Conservation (phyloP, 1,140 invertebrate genomes). For the Zaprionus capensis region DNA sequence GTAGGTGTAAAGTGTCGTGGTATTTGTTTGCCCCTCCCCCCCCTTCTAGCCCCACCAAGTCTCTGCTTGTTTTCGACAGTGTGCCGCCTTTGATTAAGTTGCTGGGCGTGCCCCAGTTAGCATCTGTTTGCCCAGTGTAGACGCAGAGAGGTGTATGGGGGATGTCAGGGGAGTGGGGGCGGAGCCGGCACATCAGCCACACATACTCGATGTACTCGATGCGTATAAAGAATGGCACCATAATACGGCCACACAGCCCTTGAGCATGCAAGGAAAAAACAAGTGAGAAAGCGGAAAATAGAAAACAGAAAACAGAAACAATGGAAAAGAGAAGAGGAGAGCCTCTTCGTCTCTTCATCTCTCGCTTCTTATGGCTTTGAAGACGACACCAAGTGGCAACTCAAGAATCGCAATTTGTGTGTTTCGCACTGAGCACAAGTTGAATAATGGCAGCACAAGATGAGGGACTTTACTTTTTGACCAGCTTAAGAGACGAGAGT, state of each 20-base stretch:
- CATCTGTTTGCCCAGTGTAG: constrained; percentile 56
- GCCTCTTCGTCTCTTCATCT: no score
- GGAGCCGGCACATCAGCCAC: constrained; percentile 9
- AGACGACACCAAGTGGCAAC: constrained; percentile 6
- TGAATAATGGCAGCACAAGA: constrained; percentile 2
- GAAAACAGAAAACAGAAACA: constrained; percentile 21
- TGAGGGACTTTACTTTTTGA: constrained; percentile 4
- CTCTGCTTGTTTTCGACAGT: constrained; percentile 27
- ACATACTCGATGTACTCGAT: constrained; percentile 14
- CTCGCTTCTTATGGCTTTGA: background rate
- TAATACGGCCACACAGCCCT: background rate
- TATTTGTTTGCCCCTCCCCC: constrained; percentile 23
- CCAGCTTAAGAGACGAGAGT: background rate
- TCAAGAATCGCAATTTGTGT: constrained; percentile 21
- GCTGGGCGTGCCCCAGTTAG: constrained; percentile 62
- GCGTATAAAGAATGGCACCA: background rate
- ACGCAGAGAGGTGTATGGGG: background rate
- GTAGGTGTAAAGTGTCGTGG: constrained; percentile 59
- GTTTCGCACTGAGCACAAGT: constrained; percentile 15
- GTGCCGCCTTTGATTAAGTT: constrained; percentile 66
- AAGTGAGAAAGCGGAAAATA: background rate
- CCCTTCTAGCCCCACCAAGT: background rate
- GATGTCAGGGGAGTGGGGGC: background rate
- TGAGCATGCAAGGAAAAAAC: background rate
- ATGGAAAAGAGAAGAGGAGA: background rate